These are phyloP conservation scores for Melieria picta DNA, from an alignment of 2,888 invertebrate genomes.

Conservation along the genomic window DNA sequence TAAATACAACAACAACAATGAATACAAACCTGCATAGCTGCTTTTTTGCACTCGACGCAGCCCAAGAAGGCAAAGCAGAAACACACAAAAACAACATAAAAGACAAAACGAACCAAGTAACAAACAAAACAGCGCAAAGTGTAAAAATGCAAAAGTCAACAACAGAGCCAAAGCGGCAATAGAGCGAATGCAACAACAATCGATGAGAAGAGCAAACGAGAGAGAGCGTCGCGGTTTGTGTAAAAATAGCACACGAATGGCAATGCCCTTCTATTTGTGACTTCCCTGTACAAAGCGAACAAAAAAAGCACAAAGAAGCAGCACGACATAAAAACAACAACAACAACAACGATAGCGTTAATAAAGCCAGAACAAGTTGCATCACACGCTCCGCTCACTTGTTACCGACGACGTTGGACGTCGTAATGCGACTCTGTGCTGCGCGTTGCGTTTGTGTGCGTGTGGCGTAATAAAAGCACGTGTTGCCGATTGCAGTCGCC, in stretches of 20 bases:
- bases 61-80: conserved; percentile 3
- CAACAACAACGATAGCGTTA: neutral
- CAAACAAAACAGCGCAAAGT: neutral
- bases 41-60: conserved; percentile 20
- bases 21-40: conserved; percentile 29
- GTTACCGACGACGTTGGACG: conserved; percentile 28
- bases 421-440: neutral
- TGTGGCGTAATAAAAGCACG: conserved; percentile 60
- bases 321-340: conserved; percentile 19
- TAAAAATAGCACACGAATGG: conserved; percentile 34
- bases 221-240: conserved; percentile 4
- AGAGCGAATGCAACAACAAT: too few species aligned
- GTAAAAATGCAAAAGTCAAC: neutral
- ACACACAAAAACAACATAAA: neutral
- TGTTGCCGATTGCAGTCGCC: conserved; percentile 50
- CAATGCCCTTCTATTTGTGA: conserved; percentile 35
- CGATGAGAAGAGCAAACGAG: neutral
- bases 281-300: conserved; percentile 15
- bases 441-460: neutral
- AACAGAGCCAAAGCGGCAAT: conserved; percentile 29
- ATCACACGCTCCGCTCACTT: conserved; percentile 18
- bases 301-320: conserved; percentile 20
- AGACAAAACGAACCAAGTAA: conserved; percentile 9
- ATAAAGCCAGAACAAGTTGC: conserved; percentile 12
- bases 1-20: conserved; percentile 6